Base-by-base conservation (phyloP, 2,113 vertebrate species). In the Ictidomys tridecemlineatus region DNA sequence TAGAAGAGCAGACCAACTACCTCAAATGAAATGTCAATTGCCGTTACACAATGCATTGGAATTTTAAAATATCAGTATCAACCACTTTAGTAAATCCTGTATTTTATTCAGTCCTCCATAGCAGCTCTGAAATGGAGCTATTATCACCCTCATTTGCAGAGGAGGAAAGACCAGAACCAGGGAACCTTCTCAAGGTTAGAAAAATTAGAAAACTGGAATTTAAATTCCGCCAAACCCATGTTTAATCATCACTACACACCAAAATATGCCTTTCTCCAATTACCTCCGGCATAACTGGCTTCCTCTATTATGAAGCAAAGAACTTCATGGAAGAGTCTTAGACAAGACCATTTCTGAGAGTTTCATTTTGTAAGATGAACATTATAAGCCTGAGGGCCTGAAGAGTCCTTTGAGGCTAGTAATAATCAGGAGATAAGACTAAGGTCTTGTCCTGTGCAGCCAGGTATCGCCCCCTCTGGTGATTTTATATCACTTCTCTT, bases 161-260 rank as follows among this genome's bases (percentile, higher is more conserved):
- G 0, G 70, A 67, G 6, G 65, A 63, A 0, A 58, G 26, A 7
- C 6, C 6, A 53, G 45, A 20, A 2, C 45, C 5, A 48, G 20
- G 37, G 32, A 32, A 5, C 20, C 48, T 34, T 69, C 65, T 37
- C 39, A 12, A 42, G n/a, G 58, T 53, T 48, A 70, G 4, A 92
- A 45, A 95, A 58, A 37, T 45, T 10, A 69, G 14, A 11, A 24
- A n/a, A 53, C 45, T 53, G 45, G 20, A 85, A 70, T 92, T 56
- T 34, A 92, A 83, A 89, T 74, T 5, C 10, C 56, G 70, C 14
- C n/a, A 90, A 94, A 69, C 7, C 18, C 56, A 24, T 30, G 14
- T 58, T 58, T 42, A 42, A 51, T 65, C 2, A 30, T 69, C 17
- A 16, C 8, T 9, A 13, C 37, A 18, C 12, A 53, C 0, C 45